Percentiles rank a stretch among this genome's conserved stretches.
Conservation (phyloP, 2,113 vertebrate species). For the Ondatra zibethicus region DNA sequence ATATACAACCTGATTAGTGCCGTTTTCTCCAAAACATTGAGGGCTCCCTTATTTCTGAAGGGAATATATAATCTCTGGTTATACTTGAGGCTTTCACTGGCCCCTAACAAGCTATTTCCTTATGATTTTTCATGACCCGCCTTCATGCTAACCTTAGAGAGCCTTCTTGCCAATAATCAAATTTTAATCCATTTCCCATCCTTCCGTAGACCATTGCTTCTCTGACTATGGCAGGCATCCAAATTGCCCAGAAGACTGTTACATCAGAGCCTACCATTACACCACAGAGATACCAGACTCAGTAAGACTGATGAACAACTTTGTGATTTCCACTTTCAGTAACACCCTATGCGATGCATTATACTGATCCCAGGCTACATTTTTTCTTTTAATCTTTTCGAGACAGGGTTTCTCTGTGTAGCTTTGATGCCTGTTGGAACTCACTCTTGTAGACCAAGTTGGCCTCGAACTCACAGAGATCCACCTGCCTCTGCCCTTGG, state of each 20-base stretch:
- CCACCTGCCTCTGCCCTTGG: too few relatives aligned
- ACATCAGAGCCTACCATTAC: background rate
- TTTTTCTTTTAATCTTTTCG: too few relatives aligned
- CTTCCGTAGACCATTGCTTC: background rate
- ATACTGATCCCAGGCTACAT: background rate
- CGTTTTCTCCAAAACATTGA: background rate
- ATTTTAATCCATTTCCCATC: background rate
- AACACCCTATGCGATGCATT: background rate
- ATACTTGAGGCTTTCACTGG: background rate
- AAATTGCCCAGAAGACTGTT: background rate
- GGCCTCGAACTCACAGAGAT: too few relatives aligned
- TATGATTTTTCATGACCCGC: background rate
- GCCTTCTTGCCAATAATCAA: background rate
- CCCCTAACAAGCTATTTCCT: background rate
- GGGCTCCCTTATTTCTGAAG: background rate
- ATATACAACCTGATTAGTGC: background rate
- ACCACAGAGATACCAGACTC: background rate
- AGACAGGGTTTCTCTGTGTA: too few relatives aligned
- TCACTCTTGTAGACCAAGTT: too few relatives aligned
- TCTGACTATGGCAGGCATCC: background rate
- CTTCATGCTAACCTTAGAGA: background rate
- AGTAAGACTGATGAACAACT: background rate
- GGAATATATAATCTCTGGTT: background rate
- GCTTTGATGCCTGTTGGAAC: too few relatives aligned
- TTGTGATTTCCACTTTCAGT: background rate